Base-by-base conservation (phyloP, 2,888 invertebrate species). In the Platerodrilus igneus region DNA sequence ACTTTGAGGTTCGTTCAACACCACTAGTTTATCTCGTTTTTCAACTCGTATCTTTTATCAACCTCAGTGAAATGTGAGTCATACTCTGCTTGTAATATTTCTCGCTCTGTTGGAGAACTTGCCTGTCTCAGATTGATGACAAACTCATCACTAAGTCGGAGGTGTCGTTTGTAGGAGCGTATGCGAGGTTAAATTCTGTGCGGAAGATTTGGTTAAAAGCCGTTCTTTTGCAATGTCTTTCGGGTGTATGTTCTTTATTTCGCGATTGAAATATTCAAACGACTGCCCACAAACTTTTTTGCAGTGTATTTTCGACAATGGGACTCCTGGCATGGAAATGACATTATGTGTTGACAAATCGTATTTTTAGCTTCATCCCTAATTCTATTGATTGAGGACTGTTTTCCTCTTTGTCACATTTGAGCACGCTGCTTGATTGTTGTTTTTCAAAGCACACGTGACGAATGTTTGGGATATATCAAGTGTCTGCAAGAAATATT, bases 181-280 rank as follows among this genome's bases (percentile, higher is more conserved):
- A 38, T 10, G 25, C 15, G 9, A 25, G 19, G 20, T 38, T 38
- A 18, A 38, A 38, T 20, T 38, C 38, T n/a, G 25, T 32, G 16
- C 32, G 22, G 17, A 33, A 35, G 15, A 16, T 34, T 27, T 14
- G 13, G 15, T 19, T n/a, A 16, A 28, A 15, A 27, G 40, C 34
- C 40, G 35, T 18, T 34, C 14, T 19, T 40, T 40, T 8, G 34
- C 22, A 36, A 41, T 23, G 13, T 29, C n/a, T 16, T 36, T 30
- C 19, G 35, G 13, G 10, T 28, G 23, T 17, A 41, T 14, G 8
- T 29, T 14, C 15, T 36, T 14, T 13, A 18, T 27, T 20, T 10
- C 17, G 23, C 35, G 29, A 7, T 29, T 10, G 41, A 23, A 18
- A 35, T 30, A 14, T 41, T 36, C 6, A 41, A 29, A 30, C 30